Evolutionary conservation across 2,888 invertebrate genomes (phyloP).

Genomic region (Dryocosmus kuriphilus): DNA sequence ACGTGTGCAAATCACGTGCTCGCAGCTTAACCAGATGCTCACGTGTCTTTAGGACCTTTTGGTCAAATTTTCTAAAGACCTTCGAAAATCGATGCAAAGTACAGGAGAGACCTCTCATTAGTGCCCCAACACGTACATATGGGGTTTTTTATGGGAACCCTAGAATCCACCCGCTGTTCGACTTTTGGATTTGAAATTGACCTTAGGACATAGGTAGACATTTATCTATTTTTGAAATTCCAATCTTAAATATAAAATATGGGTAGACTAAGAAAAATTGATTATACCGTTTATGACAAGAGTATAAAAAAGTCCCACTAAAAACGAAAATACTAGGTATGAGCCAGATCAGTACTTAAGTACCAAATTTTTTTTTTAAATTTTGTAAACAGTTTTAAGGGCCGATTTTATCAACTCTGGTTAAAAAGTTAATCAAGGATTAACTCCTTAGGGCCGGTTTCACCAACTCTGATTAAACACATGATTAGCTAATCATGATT

Average conservation of each 20-base stretch:
- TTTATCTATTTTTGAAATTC: neutral
- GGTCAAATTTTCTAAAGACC: constrained; percentile 34
- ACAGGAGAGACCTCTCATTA: constrained; percentile 1
- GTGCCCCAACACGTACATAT: constrained; percentile 2
- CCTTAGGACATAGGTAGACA: neutral
- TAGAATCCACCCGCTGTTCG: neutral
- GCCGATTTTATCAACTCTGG: no score
- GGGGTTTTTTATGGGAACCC: neutral
- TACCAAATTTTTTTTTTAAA: no score
- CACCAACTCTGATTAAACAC: no score
- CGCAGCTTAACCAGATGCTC: constrained; percentile 7
- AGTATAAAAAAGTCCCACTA: no score
- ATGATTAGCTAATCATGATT: no score
- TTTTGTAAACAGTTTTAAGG: no score
- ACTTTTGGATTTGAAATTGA: neutral
- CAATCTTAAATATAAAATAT: neutral
- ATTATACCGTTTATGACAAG: no score
- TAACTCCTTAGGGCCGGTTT: no score
- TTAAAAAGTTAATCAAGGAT: no score
- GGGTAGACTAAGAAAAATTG: no score
- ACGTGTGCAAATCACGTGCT: constrained; percentile 3
- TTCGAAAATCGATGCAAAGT: constrained; percentile 14
- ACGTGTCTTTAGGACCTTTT: constrained; percentile 9
- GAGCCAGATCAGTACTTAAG: no score
- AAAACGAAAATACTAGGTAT: no score